A percentile compares a stretch with the other conserved stretches of the same genome.
phyloP scores from a whole-genome alignment of 2,113 vertebrate genomes.

The Empidonax alnorum region DNA sequence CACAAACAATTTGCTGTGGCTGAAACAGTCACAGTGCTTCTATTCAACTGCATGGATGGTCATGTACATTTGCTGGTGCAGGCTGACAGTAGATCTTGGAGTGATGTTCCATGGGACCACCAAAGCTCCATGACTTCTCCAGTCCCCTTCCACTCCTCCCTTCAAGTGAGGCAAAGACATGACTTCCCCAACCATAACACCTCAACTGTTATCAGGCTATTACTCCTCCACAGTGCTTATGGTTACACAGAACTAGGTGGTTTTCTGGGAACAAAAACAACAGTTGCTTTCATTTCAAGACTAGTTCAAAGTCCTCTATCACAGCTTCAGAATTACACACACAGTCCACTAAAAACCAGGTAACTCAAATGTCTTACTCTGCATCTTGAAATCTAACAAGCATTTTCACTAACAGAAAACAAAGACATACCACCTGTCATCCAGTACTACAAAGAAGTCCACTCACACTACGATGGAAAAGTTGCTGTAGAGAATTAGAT shows the following conservation, averaged over 20 bases:
- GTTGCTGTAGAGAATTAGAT: not conserved
- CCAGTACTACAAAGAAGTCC: not conserved
- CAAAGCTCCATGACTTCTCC: not conserved
- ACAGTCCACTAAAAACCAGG: not conserved
- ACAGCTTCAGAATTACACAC: not conserved
- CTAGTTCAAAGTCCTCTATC: not conserved
- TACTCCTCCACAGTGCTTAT: not conserved
- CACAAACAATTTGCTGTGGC: not conserved
- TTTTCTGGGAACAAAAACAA: not conserved
- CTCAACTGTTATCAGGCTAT: not conserved
- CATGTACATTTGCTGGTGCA: not conserved
- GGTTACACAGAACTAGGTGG: not conserved
- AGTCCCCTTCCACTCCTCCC: not conserved
- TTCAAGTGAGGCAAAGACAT: not conserved
- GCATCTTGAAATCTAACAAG: not conserved
- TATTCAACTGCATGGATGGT: not conserved
- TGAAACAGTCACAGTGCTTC: not conserved
- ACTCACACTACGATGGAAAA: not conserved
- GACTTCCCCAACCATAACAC: not conserved
- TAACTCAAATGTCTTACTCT: not conserved
- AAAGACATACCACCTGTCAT: not conserved
- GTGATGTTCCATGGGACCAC: not conserved
- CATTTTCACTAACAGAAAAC: not conserved
- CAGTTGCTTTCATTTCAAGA: not conserved
- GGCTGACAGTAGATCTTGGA: not conserved